Evolutionary conservation across 2,888 invertebrate species (phyloP).

Genomic region (Lymantria monacha): DNA sequence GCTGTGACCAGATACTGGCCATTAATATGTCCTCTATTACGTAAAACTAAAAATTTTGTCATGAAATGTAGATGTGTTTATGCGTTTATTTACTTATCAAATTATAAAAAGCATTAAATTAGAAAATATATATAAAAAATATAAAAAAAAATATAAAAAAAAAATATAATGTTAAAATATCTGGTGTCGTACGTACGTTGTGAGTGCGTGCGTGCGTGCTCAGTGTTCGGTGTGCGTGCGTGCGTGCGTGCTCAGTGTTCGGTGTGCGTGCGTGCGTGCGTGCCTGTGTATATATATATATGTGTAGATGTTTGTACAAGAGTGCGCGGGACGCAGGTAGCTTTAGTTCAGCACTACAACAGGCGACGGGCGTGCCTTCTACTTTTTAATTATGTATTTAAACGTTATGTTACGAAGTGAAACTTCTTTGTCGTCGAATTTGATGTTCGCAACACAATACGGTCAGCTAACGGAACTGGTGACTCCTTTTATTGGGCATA

Average conservation of each 20-base stretch:
- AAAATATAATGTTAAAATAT: not conserved
- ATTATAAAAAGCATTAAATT: too few relatives aligned
- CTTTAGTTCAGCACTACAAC: conserved; percentile 53
- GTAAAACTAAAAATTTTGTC: too few relatives aligned
- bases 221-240: not conserved
- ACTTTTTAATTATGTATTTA: conserved; percentile 7
- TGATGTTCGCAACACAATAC: too few relatives aligned
- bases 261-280: not conserved
- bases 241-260: not conserved
- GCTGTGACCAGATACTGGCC: too few relatives aligned
- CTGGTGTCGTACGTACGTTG: not conserved
- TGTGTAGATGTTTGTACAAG: conserved; percentile 45
- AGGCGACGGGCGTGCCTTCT: conserved; percentile 67
- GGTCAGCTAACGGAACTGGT: too few relatives aligned
- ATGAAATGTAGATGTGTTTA: too few relatives aligned
- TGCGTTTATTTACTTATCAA: too few relatives aligned
- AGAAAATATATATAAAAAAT: too few relatives aligned
- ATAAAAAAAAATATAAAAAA: too few relatives aligned
- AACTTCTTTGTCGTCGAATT: conserved; percentile 5
- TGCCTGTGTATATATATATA: conserved; percentile 32
- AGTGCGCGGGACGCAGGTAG: conserved; percentile 57
- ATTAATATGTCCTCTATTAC: too few relatives aligned
- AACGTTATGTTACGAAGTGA: not conserved
- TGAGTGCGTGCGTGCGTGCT: too few relatives aligned
- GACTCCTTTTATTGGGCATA: too few relatives aligned